Conservation (phyloP, 2,797 vertebrate genomes). For the Megaceryle alcyon region DNA sequence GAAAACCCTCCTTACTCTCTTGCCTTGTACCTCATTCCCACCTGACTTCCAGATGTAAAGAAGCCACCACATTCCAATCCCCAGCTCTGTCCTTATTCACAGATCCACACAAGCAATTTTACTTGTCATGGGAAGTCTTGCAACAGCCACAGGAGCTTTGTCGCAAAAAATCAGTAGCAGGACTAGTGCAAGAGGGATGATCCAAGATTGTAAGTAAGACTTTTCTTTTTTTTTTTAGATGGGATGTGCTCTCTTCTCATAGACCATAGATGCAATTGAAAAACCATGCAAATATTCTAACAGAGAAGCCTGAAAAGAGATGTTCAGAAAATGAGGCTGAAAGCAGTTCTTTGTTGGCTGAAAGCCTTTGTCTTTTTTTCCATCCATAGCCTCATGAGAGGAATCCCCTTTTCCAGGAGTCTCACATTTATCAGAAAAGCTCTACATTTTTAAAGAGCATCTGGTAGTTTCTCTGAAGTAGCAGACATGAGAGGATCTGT, state of each 20-base stretch:
- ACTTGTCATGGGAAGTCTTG: neutral
- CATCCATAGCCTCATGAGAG: neutral
- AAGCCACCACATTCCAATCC: neutral
- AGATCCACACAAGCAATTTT: neutral
- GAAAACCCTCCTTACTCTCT: neutral
- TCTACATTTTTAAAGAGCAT: neutral
- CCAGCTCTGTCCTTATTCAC: neutral
- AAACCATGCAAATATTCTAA: neutral
- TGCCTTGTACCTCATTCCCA: neutral
- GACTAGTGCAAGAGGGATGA: neutral
- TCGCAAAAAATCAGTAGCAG: neutral
- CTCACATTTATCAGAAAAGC: neutral
- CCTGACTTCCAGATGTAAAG: neutral
- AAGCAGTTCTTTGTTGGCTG: neutral
- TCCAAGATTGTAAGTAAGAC: neutral
- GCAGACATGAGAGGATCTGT: neutral
- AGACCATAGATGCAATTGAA: too few species aligned
- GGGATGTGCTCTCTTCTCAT: neutral
- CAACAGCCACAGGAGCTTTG: neutral
- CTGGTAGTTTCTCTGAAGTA: neutral
- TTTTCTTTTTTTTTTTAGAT: neutral
- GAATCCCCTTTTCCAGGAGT: neutral
- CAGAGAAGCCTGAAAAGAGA: neutral
- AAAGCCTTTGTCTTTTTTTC: neutral
- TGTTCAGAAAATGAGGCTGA: neutral